Evolutionary conservation across 1,140 invertebrate species (phyloP).

Genomic region (Spodoptera litura): DNA sequence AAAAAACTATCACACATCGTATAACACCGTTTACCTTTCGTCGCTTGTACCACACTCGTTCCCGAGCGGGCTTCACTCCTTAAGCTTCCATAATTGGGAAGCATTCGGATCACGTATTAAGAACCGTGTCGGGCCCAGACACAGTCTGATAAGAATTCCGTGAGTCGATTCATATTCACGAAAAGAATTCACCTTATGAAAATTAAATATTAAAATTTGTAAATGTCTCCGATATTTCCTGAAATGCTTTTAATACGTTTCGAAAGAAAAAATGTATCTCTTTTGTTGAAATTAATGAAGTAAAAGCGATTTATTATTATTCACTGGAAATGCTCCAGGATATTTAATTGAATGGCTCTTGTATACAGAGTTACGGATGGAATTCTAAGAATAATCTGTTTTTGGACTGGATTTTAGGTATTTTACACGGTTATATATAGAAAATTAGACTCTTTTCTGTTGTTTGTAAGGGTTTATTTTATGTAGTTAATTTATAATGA

Average conservation of each 20-base stretch:
- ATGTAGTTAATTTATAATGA: too few species aligned
- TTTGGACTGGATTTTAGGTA: background rate
- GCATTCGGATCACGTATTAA: slow-evolving; percentile 77
- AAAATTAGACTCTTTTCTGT: background rate
- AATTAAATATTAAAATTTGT: slow-evolving; percentile 53
- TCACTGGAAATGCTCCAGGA: slow-evolving; percentile 12
- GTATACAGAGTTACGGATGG: background rate
- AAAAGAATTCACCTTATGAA: slow-evolving; percentile 57
- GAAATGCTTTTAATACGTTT: slow-evolving; percentile 36
- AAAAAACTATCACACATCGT: too few species aligned
- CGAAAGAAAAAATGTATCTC: slow-evolving; percentile 40
- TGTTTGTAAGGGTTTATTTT: background rate
- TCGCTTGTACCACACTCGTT: slow-evolving; percentile 10
- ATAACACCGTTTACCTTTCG: background rate
- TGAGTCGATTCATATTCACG: slow-evolving; percentile 66
- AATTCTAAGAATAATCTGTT: background rate
- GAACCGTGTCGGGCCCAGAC: slow-evolving; percentile 70
- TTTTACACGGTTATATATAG: background rate
- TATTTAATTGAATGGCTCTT: slow-evolving; percentile 27
- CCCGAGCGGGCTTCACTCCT: slow-evolving; percentile 54
- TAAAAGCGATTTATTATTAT: slow-evolving; percentile 43
- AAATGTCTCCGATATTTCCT: slow-evolving; percentile 45
- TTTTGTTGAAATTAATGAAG: slow-evolving; percentile 39
- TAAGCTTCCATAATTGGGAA: slow-evolving; percentile 66
- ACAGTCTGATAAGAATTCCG: slow-evolving; percentile 67